Evolutionary conservation across 2,113 vertebrate species (phyloP).

Genomic region (Pteronura brasiliensis): DNA sequence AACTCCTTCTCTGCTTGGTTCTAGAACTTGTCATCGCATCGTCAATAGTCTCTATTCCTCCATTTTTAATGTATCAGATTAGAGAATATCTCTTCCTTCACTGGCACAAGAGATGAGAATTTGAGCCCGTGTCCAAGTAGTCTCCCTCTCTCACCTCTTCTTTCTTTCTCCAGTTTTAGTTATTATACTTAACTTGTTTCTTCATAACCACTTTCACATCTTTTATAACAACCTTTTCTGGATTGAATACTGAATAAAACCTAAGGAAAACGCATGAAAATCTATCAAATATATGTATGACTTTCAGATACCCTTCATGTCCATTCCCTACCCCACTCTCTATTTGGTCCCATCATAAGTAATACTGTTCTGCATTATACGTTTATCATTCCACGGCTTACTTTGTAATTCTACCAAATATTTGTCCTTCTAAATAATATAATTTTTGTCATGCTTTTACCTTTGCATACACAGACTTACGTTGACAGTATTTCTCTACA

Average conservation of each 20-base stretch:
- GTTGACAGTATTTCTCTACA: not conserved
- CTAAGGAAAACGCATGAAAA: not conserved
- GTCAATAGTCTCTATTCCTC: not conserved
- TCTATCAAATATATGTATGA: not conserved
- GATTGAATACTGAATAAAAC: not conserved
- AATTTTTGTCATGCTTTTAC: not conserved
- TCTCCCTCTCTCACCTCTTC: not conserved
- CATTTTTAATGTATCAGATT: not conserved
- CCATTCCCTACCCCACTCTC: too few species aligned
- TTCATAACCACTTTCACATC: not conserved
- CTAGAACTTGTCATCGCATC: not conserved
- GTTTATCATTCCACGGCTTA: not conserved
- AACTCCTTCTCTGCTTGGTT: not conserved
- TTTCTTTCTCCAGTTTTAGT: not conserved
- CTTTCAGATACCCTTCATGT: not conserved
- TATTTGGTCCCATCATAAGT: not conserved
- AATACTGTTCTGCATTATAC: not conserved
- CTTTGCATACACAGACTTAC: not conserved
- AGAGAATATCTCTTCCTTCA: not conserved
- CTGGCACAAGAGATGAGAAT: not conserved
- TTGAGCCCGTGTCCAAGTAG: not conserved
- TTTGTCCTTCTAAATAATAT: constrained; percentile 6
- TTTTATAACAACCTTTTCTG: not conserved
- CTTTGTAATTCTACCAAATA: not conserved
- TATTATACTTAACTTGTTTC: not conserved